Evolutionary conservation across 2,888 invertebrate genomes (phyloP), one percentile per base, ranked within the genome.

Genomic region (Cancer borealis): DNA sequence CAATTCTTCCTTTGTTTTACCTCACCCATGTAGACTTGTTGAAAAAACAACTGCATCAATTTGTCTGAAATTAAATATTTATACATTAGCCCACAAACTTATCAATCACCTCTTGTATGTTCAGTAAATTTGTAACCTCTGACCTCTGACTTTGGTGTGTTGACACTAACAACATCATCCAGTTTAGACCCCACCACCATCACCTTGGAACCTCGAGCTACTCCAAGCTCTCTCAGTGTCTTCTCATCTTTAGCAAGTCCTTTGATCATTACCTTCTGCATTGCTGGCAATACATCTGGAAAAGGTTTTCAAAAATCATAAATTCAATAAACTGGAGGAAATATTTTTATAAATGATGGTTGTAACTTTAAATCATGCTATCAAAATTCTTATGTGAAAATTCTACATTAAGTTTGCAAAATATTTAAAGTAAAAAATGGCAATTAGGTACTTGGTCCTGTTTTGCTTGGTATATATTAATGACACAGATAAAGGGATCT

Each of bases 151-250:
- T 98, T 95, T 12, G 92, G 95, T 26, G 93, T 95, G 91, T 95
- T 95, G 79, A 98, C 98, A 96, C 98, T 98, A 96, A 98, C 97
- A 93, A 99, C 98, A 96, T 99, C 98, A 96, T 98, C 98, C 96
- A 98, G 97, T 96, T 98, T 98, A 73, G 98, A 98, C 93, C 99
- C 99, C 95, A 99, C 98, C 96, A 99, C 97, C 98, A 99, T 98
- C 92, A 99, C 97, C 97, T 99, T 99, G 96, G 98, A 98, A 96
- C 98, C 98, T 96, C 98, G 98, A 3, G 97, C 97, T 88, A 99
- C 97, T 92, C 98, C 98, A 95, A 98, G 97, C 96, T 98, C 98
- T 96, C 98, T 97, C 96, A 99, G 97, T 84, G 98, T 98, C 97
- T 98, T 97, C 96, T 98, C 98, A 97, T 99, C 98, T 96, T 98